These are phyloP conservation scores for Holothuria glaberrima DNA, from an alignment of 35 echinoderm and acorn worm species.

Conservation along the genomic window DNA sequence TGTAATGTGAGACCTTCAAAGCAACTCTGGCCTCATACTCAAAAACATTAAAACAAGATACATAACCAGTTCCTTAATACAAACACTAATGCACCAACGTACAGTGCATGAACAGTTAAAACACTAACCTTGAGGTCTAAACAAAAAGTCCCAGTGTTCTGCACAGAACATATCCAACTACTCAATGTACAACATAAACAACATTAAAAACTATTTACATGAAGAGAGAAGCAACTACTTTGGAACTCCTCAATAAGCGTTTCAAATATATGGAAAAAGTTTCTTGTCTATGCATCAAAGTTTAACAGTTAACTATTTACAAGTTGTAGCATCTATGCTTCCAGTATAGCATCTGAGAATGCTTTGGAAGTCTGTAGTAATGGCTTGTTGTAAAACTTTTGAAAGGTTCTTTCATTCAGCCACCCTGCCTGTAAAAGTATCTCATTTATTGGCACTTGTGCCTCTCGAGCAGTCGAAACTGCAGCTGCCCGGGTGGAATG, in stretches of 20 bases:
- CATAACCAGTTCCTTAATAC: not conserved
- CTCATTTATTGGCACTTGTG: conserved; percentile 23
- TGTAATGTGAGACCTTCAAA: conserved; percentile 10
- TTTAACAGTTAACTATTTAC: not conserved
- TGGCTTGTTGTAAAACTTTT: conserved; percentile 14
- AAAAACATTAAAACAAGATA: not conserved
- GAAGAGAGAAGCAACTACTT: not conserved
- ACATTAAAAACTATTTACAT: not conserved
- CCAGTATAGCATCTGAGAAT: not conserved
- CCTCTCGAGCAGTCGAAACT: conserved; percentile 6
- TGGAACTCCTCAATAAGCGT: not conserved
- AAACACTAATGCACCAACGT: not conserved
- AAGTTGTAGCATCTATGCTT: not conserved
- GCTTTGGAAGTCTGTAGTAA: conserved; percentile 9
- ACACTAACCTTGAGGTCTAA: not conserved
- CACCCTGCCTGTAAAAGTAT: conserved; percentile 34
- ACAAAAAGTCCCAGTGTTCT: not conserved
- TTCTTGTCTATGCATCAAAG: not conserved
- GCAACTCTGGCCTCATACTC: not conserved
- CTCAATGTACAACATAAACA: not conserved
- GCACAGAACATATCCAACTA: not conserved
- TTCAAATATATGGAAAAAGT: not conserved
- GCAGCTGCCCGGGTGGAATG: conserved; percentile 40
- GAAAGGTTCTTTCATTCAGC: conserved; percentile 5
- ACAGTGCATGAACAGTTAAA: not conserved